A percentile compares a stretch with the other conserved stretches of the same genome.
These are phyloP conservation scores for Coregonus suidteri DNA, from an alignment of 2,797 vertebrate genomes.

Conservation along the genomic window DNA sequence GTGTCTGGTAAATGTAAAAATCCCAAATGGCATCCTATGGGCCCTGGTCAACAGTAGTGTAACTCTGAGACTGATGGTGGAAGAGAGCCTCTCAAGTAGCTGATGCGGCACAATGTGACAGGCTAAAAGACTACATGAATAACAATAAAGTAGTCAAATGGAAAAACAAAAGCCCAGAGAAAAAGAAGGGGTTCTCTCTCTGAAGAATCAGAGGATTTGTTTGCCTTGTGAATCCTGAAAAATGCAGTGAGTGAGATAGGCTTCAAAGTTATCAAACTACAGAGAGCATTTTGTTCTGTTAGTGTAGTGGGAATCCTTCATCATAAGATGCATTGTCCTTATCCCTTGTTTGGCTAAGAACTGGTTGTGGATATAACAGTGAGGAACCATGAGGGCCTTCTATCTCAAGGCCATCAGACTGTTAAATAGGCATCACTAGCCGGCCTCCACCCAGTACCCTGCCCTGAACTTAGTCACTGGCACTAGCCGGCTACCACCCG, in stretches of 20 bases:
- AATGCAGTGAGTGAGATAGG: slow-evolving; percentile 6
- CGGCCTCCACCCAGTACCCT: too few species aligned
- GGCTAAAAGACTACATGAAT: slow-evolving; percentile 41
- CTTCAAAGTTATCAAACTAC: not conserved
- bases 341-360: not conserved
- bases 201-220: too few species aligned
- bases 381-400: not conserved
- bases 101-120: slow-evolving; percentile 55
- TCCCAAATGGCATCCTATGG: not conserved
- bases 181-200: slow-evolving; percentile 24
- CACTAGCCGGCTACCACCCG: too few species aligned
- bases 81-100: slow-evolving; percentile 49
- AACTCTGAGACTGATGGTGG: slow-evolving; percentile 39
- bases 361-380: not conserved
- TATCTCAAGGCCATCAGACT: too few species aligned
- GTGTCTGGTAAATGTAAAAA: too few species aligned
- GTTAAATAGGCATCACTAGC: too few species aligned
- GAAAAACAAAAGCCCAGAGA: slow-evolving; percentile 48
- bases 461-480: too few species aligned
- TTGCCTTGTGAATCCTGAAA: not conserved
- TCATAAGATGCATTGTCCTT: slow-evolving; percentile 1
- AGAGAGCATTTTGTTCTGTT: not conserved
- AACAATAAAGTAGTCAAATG: slow-evolving; percentile 50
- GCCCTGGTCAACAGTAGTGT: not conserved
- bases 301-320: not conserved